Evolutionary conservation across 2,888 invertebrate genomes (phyloP), one percentile per base, ranked within the genome.

Genomic region (Polymixis lichenea): DNA sequence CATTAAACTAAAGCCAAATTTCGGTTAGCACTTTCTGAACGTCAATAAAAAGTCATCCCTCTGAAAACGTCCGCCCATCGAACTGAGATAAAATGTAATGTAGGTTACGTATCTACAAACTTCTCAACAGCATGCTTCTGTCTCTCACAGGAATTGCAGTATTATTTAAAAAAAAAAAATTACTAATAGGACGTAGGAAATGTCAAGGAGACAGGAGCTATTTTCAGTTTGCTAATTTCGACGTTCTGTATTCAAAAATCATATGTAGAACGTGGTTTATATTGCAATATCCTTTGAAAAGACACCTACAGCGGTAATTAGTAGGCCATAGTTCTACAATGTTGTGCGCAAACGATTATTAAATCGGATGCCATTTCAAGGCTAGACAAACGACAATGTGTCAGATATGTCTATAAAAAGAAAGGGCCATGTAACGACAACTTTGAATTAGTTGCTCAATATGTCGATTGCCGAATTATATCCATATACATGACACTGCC

Each of bases 391-490:
- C 6, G 25, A 67, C 77, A 43, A 55, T 25, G n/a, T 55, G 49
- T 67, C 51, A 56, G 3, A 61, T 25, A 19, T 43, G 15, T 19
- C 25, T 55, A 61, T 15, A 80, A 83, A 49, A 22, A 58, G 67
- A 82, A 77, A 79, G 65, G 43, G 64, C 62, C n/a, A 58, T 55
- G n/a, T 11, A 67, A 62, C 62, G n/a, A 32, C 38, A 55, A 53
- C 28, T 64, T 77, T 58, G 22, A 69, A n/a, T 49, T n/a, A 65
- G 19, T 78, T 28, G 25, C 38, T 68, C 38, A 69, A 58, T 60
- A 38, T 15, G 43, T 38, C 17, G 53, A 84, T 83, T 79, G 55
- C 71, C 55, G 25, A 79, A 84, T 43, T 61, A 56, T 56, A 61
- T 77, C 51, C 49, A 77, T 80, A 67, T 51, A 83, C 22, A 82